Conservation (phyloP, 2,888 invertebrate genomes). For the Brenthis hecate region DNA sequence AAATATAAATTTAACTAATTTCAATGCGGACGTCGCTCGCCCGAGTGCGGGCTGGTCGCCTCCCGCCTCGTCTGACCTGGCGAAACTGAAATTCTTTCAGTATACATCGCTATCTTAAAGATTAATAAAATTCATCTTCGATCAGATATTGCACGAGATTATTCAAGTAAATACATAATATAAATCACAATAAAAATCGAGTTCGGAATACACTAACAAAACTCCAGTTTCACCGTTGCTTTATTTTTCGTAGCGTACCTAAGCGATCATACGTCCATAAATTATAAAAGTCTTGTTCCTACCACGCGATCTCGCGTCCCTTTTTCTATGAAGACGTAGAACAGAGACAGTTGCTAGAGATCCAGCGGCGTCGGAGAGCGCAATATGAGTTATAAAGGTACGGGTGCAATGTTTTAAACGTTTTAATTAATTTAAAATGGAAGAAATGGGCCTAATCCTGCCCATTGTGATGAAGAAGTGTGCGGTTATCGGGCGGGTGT, state of each 20-base stretch:
- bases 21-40: slow-evolving; percentile 62
- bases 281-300: slow-evolving; percentile 30
- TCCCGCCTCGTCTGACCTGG: slow-evolving; percentile 35
- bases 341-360: slow-evolving; percentile 8
- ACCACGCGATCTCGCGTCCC: slow-evolving; percentile 5
- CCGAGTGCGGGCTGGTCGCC: slow-evolving; percentile 7
- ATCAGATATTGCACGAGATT: slow-evolving; percentile 47
- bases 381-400: slow-evolving; percentile 34
- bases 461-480: slow-evolving; percentile 89
- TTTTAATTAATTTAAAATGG: slow-evolving; percentile 31
- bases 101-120: slow-evolving; percentile 45
- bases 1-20: slow-evolving; percentile 80
- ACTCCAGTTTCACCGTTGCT: slow-evolving; percentile 57
- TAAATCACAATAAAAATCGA: slow-evolving; percentile 41
- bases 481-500: slow-evolving; percentile 83
- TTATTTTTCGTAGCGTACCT: slow-evolving; percentile 36
- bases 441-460: slow-evolving; percentile 84
- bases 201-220: slow-evolving; percentile 56
- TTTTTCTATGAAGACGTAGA: not conserved
- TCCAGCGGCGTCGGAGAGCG: slow-evolving; percentile 16
- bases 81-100: slow-evolving; percentile 61
- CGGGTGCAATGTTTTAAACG: slow-evolving; percentile 34
- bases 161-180: slow-evolving; percentile 35
- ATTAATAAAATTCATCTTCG: slow-evolving; percentile 38
- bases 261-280: slow-evolving; percentile 39